phyloP scores from a whole-genome alignment of 2,888 invertebrate species.

The Empis stercorea region DNA sequence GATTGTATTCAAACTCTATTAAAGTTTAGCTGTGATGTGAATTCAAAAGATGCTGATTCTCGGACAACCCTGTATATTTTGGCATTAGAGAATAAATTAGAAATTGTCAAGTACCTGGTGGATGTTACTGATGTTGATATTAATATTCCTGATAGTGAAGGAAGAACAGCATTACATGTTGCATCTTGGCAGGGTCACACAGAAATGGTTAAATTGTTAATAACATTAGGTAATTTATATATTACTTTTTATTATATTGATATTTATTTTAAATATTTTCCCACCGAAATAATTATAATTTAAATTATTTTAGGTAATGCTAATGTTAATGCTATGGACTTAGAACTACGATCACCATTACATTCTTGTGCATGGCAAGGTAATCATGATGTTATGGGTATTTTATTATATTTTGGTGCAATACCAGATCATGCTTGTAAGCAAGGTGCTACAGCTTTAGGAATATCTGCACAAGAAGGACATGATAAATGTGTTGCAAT shows the following conservation, averaged over 20 bases:
- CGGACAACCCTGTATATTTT: conserved; percentile 84
- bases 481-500: conserved; percentile 84
- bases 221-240: conserved; percentile 47
- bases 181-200: conserved; percentile 90
- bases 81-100: conserved; percentile 72
- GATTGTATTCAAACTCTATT: conserved; percentile 49
- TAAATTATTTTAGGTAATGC: conserved; percentile 50
- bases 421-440: conserved; percentile 81
- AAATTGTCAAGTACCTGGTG: conserved; percentile 70
- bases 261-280: neutral
- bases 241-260: conserved; percentile 6
- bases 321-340: conserved; percentile 75
- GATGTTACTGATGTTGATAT: conserved; percentile 66
- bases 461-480: conserved; percentile 93
- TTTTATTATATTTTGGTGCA: conserved; percentile 69
- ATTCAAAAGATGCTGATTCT: conserved; percentile 84
- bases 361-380: conserved; percentile 97
- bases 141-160: conserved; percentile 80
- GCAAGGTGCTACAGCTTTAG: conserved; percentile 89
- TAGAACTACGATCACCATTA: conserved; percentile 75
- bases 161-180: conserved; percentile 79
- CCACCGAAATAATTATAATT: neutral
- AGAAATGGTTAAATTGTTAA: conserved; percentile 77
- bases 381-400: conserved; percentile 67
- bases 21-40: conserved; percentile 65